These are phyloP conservation scores for Euura saliciscinereae DNA, from an alignment of 1,140 invertebrate genomes.

Conservation along the genomic window DNA sequence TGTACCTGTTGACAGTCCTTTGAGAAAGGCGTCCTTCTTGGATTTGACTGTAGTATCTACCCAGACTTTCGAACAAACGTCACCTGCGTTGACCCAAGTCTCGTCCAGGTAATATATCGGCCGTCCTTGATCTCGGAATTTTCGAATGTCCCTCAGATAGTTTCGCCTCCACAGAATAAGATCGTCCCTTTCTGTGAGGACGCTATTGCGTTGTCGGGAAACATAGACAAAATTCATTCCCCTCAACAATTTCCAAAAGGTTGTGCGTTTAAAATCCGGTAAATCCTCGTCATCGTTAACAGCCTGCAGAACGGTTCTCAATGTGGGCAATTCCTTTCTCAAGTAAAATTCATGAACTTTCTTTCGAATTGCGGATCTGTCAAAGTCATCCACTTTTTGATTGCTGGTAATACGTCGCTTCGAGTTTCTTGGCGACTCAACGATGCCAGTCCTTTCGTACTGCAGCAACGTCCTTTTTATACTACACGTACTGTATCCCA, in stretches of 20 bases:
- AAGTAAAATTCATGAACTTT: slow-evolving; percentile 4
- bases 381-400: not conserved
- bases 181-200: slow-evolving; percentile 8
- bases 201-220: slow-evolving; percentile 4
- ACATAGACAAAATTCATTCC: slow-evolving; percentile 12
- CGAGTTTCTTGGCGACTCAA: not conserved
- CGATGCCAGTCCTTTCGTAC: not conserved
- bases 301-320: not conserved
- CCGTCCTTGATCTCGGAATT: slow-evolving; percentile 11
- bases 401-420: not conserved
- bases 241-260: slow-evolving; percentile 7
- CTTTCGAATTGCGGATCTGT: not conserved
- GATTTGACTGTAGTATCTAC: not conserved
- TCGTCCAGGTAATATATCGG: slow-evolving; percentile 15
- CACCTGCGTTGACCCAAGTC: slow-evolving; percentile 14
- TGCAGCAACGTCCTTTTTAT: not conserved
- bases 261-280: slow-evolving; percentile 18
- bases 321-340: not conserved
- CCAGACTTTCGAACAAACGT: slow-evolving; percentile 5
- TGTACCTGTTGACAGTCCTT: not conserved
- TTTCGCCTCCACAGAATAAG: not conserved
- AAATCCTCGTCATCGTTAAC: not conserved
- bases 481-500: not conserved
- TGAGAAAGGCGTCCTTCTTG: not conserved
- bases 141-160: slow-evolving; percentile 8